phyloP scores from a whole-genome alignment of 2,888 invertebrate species.

The Gymnoscelis rufifasciata region DNA sequence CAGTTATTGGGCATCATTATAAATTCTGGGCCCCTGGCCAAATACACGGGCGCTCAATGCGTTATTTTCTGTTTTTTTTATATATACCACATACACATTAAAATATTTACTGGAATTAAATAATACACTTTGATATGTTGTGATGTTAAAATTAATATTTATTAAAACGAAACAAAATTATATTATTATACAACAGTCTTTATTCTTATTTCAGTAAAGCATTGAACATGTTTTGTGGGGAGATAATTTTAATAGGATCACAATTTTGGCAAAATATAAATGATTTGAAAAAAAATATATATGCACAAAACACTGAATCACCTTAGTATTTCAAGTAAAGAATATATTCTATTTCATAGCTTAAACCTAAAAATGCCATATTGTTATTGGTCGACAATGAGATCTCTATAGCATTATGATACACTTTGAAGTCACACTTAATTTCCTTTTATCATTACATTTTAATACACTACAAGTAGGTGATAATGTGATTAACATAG shows the following conservation, averaged over 20 bases:
- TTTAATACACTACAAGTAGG: slow-evolving; percentile 49
- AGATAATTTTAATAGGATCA: slow-evolving; percentile 56
- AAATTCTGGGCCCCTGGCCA: too few species aligned
- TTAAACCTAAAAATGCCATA: slow-evolving; percentile 77
- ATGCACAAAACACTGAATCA: slow-evolving; percentile 36
- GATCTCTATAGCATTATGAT: slow-evolving; percentile 74
- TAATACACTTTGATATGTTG: slow-evolving; percentile 33
- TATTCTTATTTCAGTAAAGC: slow-evolving; percentile 76
- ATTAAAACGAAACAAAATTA: slow-evolving; percentile 65
- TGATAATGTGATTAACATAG: slow-evolving; percentile 60
- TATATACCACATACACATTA: too few species aligned
- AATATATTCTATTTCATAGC: slow-evolving; percentile 56
- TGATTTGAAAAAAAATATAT: slow-evolving; percentile 43
- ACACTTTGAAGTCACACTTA: slow-evolving; percentile 59
- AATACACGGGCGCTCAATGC: too few species aligned
- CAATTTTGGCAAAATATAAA: slow-evolving; percentile 56
- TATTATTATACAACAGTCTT: slow-evolving; percentile 78
- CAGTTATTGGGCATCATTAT: too few species aligned
- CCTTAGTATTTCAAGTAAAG: slow-evolving; percentile 36
- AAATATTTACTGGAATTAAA: neutral
- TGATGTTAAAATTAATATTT: slow-evolving; percentile 64
- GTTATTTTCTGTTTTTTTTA: too few species aligned
- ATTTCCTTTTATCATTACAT: slow-evolving; percentile 55
- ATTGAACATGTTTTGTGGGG: slow-evolving; percentile 59
- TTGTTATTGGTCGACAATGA: slow-evolving; percentile 78